These are phyloP conservation scores for Scartelaos histophorus DNA, from an alignment of 2,113 vertebrate genomes.

Conservation along the genomic window DNA sequence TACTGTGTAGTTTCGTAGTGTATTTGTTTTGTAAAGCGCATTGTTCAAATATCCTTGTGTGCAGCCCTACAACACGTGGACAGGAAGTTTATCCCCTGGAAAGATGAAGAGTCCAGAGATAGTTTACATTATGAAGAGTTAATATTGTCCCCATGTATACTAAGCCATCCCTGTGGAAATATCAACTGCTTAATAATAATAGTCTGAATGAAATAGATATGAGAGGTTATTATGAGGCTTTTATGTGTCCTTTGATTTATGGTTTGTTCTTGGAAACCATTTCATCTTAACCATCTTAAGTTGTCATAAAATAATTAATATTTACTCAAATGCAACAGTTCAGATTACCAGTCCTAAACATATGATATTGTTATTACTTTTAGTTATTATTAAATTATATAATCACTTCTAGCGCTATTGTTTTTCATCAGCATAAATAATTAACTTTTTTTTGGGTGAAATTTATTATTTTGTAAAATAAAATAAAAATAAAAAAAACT, in stretches of 20 bases:
- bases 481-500: too few species aligned
- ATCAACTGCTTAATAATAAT: slow-evolving; percentile 2
- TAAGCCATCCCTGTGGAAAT: background rate
- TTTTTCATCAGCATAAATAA: background rate
- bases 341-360: too few species aligned
- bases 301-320: too few species aligned
- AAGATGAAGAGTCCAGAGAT: slow-evolving; percentile 18
- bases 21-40: slow-evolving; percentile 44
- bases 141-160: slow-evolving; percentile 26
- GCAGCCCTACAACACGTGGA: slow-evolving; percentile 16
- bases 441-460: background rate
- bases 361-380: background rate
- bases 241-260: background rate
- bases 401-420: background rate
- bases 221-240: background rate
- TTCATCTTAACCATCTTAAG: too few species aligned
- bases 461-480: background rate
- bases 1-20: slow-evolving; percentile 14
- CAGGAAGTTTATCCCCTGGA: slow-evolving; percentile 42
- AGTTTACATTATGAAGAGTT: slow-evolving; percentile 31
- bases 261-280: background rate
- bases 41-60: slow-evolving; percentile 21
- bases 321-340: too few species aligned
- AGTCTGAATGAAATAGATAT: background rate
- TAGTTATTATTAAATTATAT: background rate